Percentiles rank a stretch among this genome's conserved stretches.
phyloP scores from a whole-genome alignment of 2,888 invertebrate genomes.

The Chrysodeixis includens region DNA sequence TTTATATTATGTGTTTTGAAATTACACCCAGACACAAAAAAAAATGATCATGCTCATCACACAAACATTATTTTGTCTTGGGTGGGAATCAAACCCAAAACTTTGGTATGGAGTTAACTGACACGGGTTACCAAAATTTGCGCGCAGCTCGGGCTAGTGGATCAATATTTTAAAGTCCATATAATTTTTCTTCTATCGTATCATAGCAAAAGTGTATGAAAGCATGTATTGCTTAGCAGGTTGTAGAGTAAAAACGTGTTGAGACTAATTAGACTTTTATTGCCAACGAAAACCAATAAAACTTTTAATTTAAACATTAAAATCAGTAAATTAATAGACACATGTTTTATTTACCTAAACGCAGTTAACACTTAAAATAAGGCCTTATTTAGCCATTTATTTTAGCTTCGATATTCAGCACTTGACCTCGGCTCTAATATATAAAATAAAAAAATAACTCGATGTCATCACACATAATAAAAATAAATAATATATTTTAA shows the following conservation, averaged over 20 bases:
- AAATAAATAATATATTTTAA: slow-evolving; percentile 37
- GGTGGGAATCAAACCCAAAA: too few species aligned
- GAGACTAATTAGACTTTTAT: neutral
- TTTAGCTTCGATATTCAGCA: neutral
- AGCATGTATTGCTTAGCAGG: neutral
- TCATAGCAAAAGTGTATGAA: neutral
- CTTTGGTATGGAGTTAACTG: too few species aligned
- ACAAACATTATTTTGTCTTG: too few species aligned
- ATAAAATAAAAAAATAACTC: slow-evolving; percentile 12
- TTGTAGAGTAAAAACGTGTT: neutral
- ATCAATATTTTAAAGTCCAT: too few species aligned
- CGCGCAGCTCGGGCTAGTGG: too few species aligned
- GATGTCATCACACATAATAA: slow-evolving; percentile 20
- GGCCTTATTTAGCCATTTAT: neutral
- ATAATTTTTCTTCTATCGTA: too few species aligned
- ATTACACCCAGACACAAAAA: too few species aligned
- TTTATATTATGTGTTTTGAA: too few species aligned
- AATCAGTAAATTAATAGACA: neutral
- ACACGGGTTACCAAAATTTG: too few species aligned
- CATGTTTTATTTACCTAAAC: neutral
- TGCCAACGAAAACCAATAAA: neutral
- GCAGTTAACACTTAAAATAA: neutral
- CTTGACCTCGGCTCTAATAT: slow-evolving; percentile 8
- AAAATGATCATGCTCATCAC: too few species aligned
- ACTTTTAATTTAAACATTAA: neutral